Conservation (phyloP, 2,888 invertebrate genomes). For the Chalcosyrphus nemorum region DNA sequence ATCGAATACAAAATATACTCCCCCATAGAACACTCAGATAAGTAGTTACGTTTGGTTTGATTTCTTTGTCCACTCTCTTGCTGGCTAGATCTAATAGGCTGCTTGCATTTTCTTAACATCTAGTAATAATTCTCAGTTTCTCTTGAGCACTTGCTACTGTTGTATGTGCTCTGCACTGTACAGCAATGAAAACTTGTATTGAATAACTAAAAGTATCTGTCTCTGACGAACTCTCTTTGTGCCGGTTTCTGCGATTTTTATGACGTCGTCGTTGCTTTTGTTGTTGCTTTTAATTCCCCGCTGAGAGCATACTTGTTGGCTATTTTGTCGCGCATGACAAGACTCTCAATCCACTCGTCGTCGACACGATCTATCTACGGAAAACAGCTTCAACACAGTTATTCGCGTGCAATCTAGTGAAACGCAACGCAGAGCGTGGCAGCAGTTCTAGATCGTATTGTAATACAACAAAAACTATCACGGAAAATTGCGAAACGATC, state of each 20-base stretch:
- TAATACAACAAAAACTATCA: neutral
- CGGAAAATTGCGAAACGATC: slow-evolving; percentile 7
- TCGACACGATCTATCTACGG: slow-evolving; percentile 43
- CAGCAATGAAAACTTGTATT: neutral
- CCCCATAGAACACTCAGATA: too few relatives aligned
- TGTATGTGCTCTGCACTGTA: slow-evolving; percentile 13
- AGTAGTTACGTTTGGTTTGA: neutral
- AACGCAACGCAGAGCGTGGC: slow-evolving; percentile 35
- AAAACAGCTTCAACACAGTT: slow-evolving; percentile 37
- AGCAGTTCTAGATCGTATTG: neutral
- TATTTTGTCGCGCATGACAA: slow-evolving; percentile 18
- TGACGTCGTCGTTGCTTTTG: neutral
- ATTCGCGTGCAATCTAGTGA: slow-evolving; percentile 43
- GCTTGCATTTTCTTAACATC: neutral
- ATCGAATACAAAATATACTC: too few relatives aligned
- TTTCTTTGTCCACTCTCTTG: neutral
- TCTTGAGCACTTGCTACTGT: slow-evolving; percentile 13
- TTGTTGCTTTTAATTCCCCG: neutral
- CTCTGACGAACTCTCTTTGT: neutral
- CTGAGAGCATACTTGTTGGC: slow-evolving; percentile 31
- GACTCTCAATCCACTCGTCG: slow-evolving; percentile 22
- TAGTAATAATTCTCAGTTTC: slow-evolving; percentile 29
- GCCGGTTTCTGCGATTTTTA: slow-evolving; percentile 12
- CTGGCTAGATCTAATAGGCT: neutral
- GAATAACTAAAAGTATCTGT: slow-evolving; percentile 2